Evolutionary conservation across 2,888 invertebrate genomes (phyloP).

Genomic region (Blastobasis adustella): DNA sequence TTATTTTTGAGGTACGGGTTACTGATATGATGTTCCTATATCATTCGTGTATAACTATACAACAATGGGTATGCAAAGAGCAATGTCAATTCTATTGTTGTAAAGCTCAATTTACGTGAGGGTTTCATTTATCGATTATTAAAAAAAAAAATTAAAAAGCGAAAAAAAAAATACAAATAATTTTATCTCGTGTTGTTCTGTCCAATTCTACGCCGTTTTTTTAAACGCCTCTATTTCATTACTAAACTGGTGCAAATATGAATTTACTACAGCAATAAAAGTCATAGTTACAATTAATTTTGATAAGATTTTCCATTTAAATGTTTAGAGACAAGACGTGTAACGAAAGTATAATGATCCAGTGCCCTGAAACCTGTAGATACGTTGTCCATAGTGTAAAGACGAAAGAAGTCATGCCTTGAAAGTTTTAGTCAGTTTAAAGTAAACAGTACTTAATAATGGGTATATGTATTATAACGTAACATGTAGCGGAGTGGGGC

Average conservation of each 20-base stretch:
- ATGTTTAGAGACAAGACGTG: conserved; percentile 51
- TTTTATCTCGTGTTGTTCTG: conserved; percentile 59
- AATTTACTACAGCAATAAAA: conserved; percentile 67
- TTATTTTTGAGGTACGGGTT: conserved; percentile 67
- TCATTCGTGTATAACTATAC: conserved; percentile 52
- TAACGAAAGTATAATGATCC: conserved; percentile 67
- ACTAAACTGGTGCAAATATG: conserved; percentile 57
- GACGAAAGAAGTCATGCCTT: conserved; percentile 70
- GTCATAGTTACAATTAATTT: conserved; percentile 50
- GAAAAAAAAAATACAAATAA: conserved; percentile 38
- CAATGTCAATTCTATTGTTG: conserved; percentile 69
- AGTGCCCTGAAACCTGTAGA: conserved; percentile 73
- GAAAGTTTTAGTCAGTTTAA: conserved; percentile 68
- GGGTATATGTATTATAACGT: conserved; percentile 37
- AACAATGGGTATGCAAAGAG: conserved; percentile 46
- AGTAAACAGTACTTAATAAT: conserved; percentile 70
- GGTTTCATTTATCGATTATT: conserved; percentile 57
- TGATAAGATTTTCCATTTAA: conserved; percentile 61
- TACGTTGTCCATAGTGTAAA: conserved; percentile 69
- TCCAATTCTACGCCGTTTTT: conserved; percentile 55
- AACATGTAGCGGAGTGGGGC: conserved; percentile 5
- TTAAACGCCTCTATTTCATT: conserved; percentile 50
- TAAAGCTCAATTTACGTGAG: conserved; percentile 68
- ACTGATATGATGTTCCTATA: conserved; percentile 73
- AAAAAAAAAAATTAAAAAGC: conserved; percentile 27